Conservation (phyloP, 2,113 vertebrate species). For the Poeciliopsis prolifica region DNA sequence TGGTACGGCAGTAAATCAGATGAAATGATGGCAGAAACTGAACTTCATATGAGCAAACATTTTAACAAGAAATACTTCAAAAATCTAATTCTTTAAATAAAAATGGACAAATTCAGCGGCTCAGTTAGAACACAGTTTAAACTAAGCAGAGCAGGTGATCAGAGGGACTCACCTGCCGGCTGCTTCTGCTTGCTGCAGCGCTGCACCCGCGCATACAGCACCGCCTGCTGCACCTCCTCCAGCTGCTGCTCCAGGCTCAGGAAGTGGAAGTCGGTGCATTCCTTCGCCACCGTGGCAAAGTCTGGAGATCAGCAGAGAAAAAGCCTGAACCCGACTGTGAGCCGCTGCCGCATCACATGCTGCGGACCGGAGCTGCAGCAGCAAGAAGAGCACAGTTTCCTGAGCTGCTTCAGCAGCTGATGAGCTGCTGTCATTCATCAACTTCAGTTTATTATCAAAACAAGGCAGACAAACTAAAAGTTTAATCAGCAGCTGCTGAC, state of each 20-base stretch:
- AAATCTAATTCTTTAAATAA: too few species aligned
- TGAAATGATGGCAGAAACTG: too few species aligned
- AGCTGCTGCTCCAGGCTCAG: constrained; percentile 90
- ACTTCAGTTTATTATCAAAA: neutral
- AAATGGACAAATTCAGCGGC: too few species aligned
- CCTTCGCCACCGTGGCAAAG: constrained; percentile 94
- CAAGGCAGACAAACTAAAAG: neutral
- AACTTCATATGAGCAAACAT: too few species aligned
- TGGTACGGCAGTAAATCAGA: too few species aligned
- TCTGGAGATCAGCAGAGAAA: constrained; percentile 75
- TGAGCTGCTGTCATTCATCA: neutral
- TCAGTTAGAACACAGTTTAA: too few species aligned
- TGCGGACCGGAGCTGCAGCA: neutral
- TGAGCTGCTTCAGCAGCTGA: neutral
- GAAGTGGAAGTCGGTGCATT: constrained; percentile 98
- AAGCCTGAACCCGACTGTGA: neutral
- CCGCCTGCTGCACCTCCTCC: constrained; percentile 93
- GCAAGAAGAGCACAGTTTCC: neutral
- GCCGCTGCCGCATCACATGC: too few species aligned
- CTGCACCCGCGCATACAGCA: constrained; percentile 91
- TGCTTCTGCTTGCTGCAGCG: constrained; percentile 87
- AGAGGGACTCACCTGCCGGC: constrained; percentile 77
- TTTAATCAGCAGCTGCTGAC: too few species aligned
- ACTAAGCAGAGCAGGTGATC: too few species aligned
- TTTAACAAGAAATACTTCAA: neutral